These are phyloP conservation scores for Camponotus vicinus DNA, from an alignment of 1,140 invertebrate species.

Conservation along the genomic window DNA sequence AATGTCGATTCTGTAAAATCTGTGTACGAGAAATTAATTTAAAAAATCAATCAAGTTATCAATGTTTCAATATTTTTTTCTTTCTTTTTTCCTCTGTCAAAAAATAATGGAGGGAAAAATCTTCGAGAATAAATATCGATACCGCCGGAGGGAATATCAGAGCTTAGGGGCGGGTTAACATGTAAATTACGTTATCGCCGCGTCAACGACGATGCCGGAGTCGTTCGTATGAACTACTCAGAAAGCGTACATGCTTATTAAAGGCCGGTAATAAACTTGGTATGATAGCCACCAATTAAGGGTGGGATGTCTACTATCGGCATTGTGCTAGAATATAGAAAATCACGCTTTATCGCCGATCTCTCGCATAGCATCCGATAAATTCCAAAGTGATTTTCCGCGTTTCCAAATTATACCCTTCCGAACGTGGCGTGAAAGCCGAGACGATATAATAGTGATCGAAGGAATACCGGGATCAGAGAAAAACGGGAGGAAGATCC, in stretches of 20 bases:
- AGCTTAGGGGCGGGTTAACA: slow-evolving; percentile 29
- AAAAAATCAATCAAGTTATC: neutral
- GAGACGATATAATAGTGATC: slow-evolving; percentile 14
- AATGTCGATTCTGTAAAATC: neutral
- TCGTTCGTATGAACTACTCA: slow-evolving; percentile 23
- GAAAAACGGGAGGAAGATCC: slow-evolving; percentile 18
- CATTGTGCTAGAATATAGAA: slow-evolving; percentile 20
- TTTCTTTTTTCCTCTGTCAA: neutral
- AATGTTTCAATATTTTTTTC: slow-evolving; percentile 7
- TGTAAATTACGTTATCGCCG: slow-evolving; percentile 65
- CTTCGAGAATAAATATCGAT: slow-evolving; percentile 8
- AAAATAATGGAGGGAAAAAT: neutral
- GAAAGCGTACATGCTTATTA: slow-evolving; percentile 58
- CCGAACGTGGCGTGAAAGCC: slow-evolving; percentile 26
- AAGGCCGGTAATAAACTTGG: slow-evolving; percentile 54
- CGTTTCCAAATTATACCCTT: slow-evolving; percentile 58
- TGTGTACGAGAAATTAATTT: neutral
- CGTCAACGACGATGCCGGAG: slow-evolving; percentile 12
- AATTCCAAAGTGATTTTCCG: slow-evolving; percentile 61
- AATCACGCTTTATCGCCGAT: slow-evolving; percentile 46
- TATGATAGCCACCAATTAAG: slow-evolving; percentile 43
- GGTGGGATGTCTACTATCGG: slow-evolving; percentile 5
- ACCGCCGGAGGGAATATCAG: neutral
- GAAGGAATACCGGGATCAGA: slow-evolving; percentile 28
- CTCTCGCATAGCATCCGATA: slow-evolving; percentile 27